Percentiles rank a stretch among this genome's conserved stretches.
These are phyloP conservation scores for Avahi laniger DNA, from an alignment of 2,797 vertebrate species.

Conservation along the genomic window DNA sequence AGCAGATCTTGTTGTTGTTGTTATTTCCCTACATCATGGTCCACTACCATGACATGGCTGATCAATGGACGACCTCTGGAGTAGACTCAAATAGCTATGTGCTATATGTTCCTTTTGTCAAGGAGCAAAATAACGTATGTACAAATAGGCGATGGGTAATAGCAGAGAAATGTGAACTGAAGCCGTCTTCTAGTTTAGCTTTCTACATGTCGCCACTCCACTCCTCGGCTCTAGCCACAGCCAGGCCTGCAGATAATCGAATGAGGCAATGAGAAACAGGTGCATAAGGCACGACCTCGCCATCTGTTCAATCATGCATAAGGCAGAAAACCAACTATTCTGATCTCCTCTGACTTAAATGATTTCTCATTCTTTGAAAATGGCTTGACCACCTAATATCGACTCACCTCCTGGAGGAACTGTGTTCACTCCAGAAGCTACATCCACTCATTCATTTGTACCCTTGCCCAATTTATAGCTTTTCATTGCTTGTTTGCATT, in stretches of 20 bases:
- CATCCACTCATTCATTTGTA: background rate
- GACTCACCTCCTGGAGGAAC: background rate
- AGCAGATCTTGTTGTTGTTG: background rate
- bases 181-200: background rate
- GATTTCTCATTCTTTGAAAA: background rate
- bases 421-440: background rate
- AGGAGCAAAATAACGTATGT: background rate
- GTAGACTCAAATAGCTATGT: background rate
- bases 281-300: background rate
- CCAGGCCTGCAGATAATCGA: background rate
- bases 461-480: background rate
- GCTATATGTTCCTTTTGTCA: background rate
- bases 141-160: background rate
- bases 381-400: background rate
- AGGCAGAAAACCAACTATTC: background rate
- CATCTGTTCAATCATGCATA: background rate
- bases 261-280: background rate
- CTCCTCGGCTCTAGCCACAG: background rate
- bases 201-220: rapidly evolving
- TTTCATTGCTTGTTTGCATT: background rate
- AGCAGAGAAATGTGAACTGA: background rate
- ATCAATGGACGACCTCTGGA: background rate
- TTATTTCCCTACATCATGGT: background rate
- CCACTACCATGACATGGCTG: background rate
- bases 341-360: background rate